A percentile compares a stretch with the other conserved stretches of the same genome.
Conservation (phyloP, 2,888 invertebrate genomes). For the Bruchidius siliquastri region DNA sequence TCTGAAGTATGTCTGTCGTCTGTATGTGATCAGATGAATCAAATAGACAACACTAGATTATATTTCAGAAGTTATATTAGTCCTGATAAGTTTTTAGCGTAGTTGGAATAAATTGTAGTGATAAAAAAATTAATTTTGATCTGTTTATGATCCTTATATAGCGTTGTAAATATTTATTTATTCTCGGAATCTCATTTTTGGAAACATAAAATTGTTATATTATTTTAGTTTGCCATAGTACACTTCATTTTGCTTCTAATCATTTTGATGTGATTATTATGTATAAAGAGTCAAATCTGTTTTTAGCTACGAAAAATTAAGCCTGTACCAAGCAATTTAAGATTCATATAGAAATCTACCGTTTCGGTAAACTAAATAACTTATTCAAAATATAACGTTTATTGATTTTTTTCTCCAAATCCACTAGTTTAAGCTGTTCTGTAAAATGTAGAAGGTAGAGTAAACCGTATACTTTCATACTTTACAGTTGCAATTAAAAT, state of each 20-base stretch:
- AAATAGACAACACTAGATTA: too few species aligned
- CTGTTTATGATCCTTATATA: too few species aligned
- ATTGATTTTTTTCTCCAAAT: background rate
- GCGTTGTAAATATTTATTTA: too few species aligned
- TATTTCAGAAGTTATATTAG: too few species aligned
- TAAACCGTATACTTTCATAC: background rate
- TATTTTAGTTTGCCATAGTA: too few species aligned
- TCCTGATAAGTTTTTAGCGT: too few species aligned
- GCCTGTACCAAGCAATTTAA: background rate
- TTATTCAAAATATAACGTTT: background rate
- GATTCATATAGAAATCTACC: background rate
- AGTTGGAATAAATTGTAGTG: too few species aligned
- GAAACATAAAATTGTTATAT: too few species aligned
- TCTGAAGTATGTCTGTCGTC: too few species aligned
- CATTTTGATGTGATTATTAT: background rate
- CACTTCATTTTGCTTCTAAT: background rate
- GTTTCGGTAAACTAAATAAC: background rate
- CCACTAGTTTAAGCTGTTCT: background rate
- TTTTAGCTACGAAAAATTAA: background rate
- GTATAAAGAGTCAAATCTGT: background rate
- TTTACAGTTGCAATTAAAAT: background rate
- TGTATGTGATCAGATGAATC: too few species aligned
- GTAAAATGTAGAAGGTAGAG: background rate
- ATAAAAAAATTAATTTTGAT: too few species aligned
- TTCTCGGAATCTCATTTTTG: too few species aligned